Evolutionary conservation across 37 sponge, comb jelly and placozoan species (phyloP).

Genomic region (Halichondria panicea): DNA sequence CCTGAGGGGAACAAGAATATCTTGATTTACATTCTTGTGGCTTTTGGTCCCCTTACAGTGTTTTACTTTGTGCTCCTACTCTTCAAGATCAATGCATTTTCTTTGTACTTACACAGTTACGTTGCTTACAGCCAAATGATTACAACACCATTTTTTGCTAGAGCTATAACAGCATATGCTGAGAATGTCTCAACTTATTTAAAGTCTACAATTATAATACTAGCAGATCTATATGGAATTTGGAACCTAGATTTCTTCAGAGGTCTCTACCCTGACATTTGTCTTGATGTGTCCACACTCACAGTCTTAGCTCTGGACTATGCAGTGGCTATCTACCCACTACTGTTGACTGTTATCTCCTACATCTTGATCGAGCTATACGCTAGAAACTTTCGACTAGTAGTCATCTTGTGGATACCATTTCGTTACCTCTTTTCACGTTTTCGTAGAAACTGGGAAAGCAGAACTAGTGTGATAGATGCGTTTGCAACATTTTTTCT

Average conservation of each 20-base stretch:
- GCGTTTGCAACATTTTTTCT: constrained; percentile 60
- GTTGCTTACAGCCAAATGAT: constrained; percentile 5
- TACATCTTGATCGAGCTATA: constrained; percentile 14
- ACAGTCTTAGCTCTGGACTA: constrained; percentile 20
- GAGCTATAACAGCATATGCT: too few species aligned
- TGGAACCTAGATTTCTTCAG: constrained; percentile 40
- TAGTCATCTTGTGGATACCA: constrained; percentile 11
- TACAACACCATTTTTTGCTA: not conserved
- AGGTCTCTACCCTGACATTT: not conserved
- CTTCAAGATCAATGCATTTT: constrained; percentile 10
- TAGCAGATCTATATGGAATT: constrained; percentile 2
- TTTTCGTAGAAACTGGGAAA: constrained; percentile 35
- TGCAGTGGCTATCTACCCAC: constrained; percentile 33
- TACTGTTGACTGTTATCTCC: constrained; percentile 1
- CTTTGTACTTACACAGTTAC: constrained; percentile 2
- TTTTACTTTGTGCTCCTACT: constrained; percentile 20
- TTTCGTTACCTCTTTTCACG: constrained; percentile 13
- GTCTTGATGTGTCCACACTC: constrained; percentile 12
- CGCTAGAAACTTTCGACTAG: not conserved
- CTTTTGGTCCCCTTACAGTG: constrained; percentile 22
- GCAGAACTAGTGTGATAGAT: constrained; percentile 34
- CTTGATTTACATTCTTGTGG: not conserved
- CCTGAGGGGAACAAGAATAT: too few species aligned
- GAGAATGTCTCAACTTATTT: too few species aligned
- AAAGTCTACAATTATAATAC: too few species aligned